Evolutionary conservation across 2,888 invertebrate species (phyloP), one percentile per base, ranked within the genome.

Genomic region (Caenorhabditis wallacei): DNA sequence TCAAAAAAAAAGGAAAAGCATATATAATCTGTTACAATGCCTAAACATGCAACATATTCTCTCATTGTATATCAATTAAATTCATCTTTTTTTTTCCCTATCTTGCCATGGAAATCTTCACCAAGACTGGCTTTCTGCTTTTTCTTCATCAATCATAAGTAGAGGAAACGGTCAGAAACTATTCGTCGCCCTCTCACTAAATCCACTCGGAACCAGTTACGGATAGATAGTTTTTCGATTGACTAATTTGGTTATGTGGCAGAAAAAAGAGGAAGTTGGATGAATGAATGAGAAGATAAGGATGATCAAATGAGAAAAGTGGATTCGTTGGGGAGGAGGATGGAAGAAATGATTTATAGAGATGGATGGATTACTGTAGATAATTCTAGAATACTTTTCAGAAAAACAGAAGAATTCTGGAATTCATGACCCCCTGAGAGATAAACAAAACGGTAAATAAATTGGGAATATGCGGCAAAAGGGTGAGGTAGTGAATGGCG

Each of bases 71-170:
- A 46, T 64, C 48, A 64, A 51, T 22, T 20, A 18, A 46, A 48
- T 64, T 26, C 64, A 64, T 64, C 48, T 48, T 20, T 20, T 2
- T 24, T 16, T 63, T 22, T 46, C 37, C 30, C 57, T 61, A 71
- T 71, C 71, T 61, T 71, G 71, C 51, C 72, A 74, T 74, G 74
- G 56, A 56, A 64, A 74, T 63, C 61, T 51, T 20, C 35, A 11
- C 53, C 74, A 64, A 74, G 43, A 74, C 64, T 56, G 56, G 74
- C 74, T 74, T 74, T 53, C 56, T 13, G 35, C 46, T 26, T 20
- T 24, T 20, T 70, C 30, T 26, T 40, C 74, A 63, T 74, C 64
- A 64, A 64, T 74, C 74, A 64, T 46, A 64, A 18, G 18, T 43
- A 26, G 64, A n/a, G 30, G 16, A 53, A n/a, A 61, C 37, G 48